phyloP scores from a whole-genome alignment of 2,113 vertebrate species.

The Coracopsis vasa region DNA sequence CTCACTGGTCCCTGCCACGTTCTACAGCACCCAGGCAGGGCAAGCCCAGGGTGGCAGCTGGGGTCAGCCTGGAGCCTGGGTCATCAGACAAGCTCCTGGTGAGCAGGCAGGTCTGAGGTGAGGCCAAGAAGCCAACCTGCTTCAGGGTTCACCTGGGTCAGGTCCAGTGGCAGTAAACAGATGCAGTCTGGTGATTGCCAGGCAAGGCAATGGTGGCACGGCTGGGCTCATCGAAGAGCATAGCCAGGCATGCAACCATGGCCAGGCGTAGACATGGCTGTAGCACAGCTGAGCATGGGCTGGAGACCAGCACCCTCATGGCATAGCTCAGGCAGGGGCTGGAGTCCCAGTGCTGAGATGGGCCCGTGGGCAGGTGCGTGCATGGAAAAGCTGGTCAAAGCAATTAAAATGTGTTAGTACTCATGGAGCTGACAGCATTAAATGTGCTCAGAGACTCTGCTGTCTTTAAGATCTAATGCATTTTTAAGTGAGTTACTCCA shows the following conservation, averaged over 20 bases:
- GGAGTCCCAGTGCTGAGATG: too few relatives aligned
- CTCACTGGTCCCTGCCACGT: too few relatives aligned
- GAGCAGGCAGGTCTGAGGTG: not conserved
- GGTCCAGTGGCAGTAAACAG: not conserved
- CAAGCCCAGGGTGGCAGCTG: not conserved
- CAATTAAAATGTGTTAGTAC: not conserved
- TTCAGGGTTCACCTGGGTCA: not conserved
- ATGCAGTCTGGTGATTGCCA: not conserved
- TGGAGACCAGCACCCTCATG: not conserved
- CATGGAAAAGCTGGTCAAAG: not conserved
- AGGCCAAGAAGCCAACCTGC: not conserved
- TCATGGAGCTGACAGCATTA: not conserved
- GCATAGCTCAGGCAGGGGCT: not conserved
- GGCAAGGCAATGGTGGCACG: not conserved
- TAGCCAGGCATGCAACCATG: not conserved
- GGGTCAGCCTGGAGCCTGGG: not conserved
- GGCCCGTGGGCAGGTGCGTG: not conserved
- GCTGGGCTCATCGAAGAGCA: not conserved
- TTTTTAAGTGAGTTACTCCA: not conserved
- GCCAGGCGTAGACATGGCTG: not conserved
- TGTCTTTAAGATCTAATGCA: not conserved
- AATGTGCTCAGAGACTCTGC: not conserved
- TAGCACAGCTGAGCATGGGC: not conserved
- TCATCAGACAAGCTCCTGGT: not conserved
- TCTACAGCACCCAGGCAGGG: not conserved